Conservation (phyloP, 2,113 vertebrate genomes). For the Tylochromis polylepis region DNA sequence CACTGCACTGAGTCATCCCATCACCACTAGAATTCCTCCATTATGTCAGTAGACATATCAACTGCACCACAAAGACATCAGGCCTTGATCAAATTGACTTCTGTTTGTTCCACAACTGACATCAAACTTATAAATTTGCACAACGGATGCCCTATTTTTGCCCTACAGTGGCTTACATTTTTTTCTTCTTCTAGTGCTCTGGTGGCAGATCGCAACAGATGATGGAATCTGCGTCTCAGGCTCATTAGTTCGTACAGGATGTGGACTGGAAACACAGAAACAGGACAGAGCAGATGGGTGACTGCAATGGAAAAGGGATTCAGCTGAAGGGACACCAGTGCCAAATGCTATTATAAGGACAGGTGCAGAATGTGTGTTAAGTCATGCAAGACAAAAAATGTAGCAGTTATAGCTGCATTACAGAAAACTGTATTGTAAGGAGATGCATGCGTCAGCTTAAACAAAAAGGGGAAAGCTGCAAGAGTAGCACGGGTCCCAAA, state of each 20-base stretch:
- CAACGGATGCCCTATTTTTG: background rate
- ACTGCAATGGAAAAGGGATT: background rate
- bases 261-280: conserved; percentile 6
- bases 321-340: background rate
- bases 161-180: background rate
- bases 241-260: conserved; percentile 17
- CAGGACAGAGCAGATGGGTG: conserved; percentile 11
- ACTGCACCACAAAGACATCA: background rate
- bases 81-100: background rate
- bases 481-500: background rate
- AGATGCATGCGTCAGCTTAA: background rate
- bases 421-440: background rate
- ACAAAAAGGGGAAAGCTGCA: background rate
- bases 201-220: conserved; percentile 1
- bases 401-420: background rate
- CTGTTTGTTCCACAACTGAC: background rate
- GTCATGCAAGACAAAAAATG: background rate
- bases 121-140: background rate
- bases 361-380: background rate
- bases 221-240: background rate
- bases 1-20: background rate
- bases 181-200: background rate
- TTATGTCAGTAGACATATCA: background rate
- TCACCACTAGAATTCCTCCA: background rate
- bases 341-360: background rate